phyloP scores from a whole-genome alignment of 2,797 vertebrate species.

The Atherinosoma microstoma region DNA sequence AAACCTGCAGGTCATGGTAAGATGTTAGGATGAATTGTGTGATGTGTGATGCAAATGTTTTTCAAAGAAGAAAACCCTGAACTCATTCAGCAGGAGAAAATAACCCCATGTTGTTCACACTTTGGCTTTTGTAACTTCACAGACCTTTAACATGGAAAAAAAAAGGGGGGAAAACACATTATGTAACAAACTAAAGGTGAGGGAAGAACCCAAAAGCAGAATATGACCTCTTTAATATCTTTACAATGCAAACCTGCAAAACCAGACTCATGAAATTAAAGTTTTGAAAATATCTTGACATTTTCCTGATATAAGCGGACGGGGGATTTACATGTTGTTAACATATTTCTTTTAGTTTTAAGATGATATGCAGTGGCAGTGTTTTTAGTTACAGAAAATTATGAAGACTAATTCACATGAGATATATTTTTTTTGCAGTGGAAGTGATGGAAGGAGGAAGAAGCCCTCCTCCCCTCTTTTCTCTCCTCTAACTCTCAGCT shows the following conservation, averaged over 20 bases:
- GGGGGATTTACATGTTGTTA: not conserved
- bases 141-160: not conserved
- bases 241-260: not conserved
- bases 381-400: not conserved
- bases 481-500: constrained; percentile 16
- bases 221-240: not conserved
- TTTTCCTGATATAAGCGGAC: not conserved
- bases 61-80: not conserved
- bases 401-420: not conserved
- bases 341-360: not conserved
- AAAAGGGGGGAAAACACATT: not conserved
- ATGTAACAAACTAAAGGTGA: not conserved
- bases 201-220: not conserved
- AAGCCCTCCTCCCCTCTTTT: not conserved
- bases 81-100: not conserved
- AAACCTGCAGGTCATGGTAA: not conserved
- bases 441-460: not conserved
- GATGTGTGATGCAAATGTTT: not conserved
- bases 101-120: not conserved
- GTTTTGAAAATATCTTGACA: not conserved
- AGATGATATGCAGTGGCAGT: not conserved
- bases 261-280: not conserved
- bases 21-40: not conserved
- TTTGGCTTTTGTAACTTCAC: not conserved
- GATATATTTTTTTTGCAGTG: not conserved